phyloP scores from a whole-genome alignment of 2,888 invertebrate genomes.

The Drosophila kanekoi region DNA sequence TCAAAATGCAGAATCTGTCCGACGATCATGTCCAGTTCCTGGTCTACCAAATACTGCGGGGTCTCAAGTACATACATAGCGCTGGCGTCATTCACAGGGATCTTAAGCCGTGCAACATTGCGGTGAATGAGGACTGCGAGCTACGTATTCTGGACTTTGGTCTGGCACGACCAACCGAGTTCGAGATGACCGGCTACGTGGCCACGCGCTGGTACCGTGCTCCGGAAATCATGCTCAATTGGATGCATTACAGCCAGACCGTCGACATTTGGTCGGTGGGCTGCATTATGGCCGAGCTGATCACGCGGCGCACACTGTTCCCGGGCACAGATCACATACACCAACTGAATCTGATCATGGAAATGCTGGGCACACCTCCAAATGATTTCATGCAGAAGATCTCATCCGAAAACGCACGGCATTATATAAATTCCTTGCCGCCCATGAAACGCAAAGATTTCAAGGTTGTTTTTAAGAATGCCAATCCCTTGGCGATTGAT shows the following conservation, averaged over 20 bases:
- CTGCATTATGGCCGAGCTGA: constrained; percentile 98
- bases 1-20: constrained; percentile 98
- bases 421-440: constrained; percentile 96
- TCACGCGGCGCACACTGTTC: constrained; percentile 96
- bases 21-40: constrained; percentile 99
- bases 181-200: constrained; percentile 99
- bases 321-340: constrained; percentile 99
- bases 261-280: constrained; percentile 99
- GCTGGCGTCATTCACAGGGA: constrained; percentile 99
- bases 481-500: constrained; percentile 97
- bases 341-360: constrained; percentile 98
- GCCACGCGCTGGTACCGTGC: constrained; percentile 97
- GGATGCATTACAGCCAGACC: constrained; percentile 99
- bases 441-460: constrained; percentile 94
- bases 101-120: constrained; percentile 99
- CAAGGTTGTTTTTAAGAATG: constrained; percentile 94
- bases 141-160: constrained; percentile 99
- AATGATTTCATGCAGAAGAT: constrained; percentile 98
- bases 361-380: constrained; percentile 96
- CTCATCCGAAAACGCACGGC: constrained; percentile 97
- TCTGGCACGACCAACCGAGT: constrained; percentile 97
- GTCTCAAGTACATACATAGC: constrained; percentile 98
- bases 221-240: constrained; percentile 99
- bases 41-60: constrained; percentile 99
- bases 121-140: constrained; percentile 99